Evolutionary conservation across 2,113 vertebrate species (phyloP).

Genomic region (Polypterus senegalus): DNA sequence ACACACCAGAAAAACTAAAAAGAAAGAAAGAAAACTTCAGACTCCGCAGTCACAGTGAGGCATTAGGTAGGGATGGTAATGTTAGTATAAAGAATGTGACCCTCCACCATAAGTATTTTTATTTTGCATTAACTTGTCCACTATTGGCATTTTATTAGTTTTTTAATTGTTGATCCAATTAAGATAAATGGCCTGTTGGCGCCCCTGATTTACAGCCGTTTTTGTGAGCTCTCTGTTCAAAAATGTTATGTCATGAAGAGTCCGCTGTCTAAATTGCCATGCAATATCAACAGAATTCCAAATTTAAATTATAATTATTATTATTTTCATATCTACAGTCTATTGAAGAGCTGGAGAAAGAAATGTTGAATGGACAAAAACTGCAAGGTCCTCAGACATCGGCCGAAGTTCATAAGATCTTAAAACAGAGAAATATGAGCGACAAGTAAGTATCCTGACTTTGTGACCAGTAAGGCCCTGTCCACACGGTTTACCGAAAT

Average conservation of each 20-base stretch:
- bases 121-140: too few relatives aligned
- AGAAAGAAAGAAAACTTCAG: too few relatives aligned
- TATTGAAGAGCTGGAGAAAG: slow-evolving; percentile 61
- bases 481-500: slow-evolving; percentile 6
- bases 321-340: slow-evolving; percentile 42
- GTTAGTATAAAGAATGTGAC: too few relatives aligned
- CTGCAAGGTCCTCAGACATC: slow-evolving; percentile 73
- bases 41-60: too few relatives aligned
- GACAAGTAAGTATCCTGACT: slow-evolving; percentile 39
- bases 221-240: neutral
- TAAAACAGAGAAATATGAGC: slow-evolving; percentile 35
- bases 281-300: neutral
- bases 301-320: neutral
- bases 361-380: slow-evolving; percentile 81
- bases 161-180: neutral
- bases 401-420: slow-evolving; percentile 44
- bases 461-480: slow-evolving; percentile 38
- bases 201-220: neutral
- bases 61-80: too few relatives aligned
- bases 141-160: neutral
- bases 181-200: neutral
- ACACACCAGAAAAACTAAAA: too few relatives aligned
- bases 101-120: too few relatives aligned
- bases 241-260: neutral
- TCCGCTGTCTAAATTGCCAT: neutral